Conservation (phyloP, 2,113 vertebrate genomes). For the Charina bottae region DNA sequence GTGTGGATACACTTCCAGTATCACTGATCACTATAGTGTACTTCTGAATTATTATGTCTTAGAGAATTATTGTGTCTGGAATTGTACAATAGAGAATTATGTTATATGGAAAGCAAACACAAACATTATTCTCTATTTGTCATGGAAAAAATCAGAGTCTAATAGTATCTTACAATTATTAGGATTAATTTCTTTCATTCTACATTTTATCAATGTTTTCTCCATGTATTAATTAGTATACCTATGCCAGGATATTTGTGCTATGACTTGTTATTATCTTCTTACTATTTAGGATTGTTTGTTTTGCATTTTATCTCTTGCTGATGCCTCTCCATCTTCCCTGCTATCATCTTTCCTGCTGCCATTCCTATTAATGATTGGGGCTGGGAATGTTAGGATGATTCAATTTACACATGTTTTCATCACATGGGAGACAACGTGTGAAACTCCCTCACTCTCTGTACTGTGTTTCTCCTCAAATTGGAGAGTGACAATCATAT, state of each 20-base stretch:
- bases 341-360: not conserved
- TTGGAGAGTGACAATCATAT: not conserved
- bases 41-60: not conserved
- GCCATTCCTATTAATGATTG: not conserved
- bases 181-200: not conserved
- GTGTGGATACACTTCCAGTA: not conserved
- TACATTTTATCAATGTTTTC: not conserved
- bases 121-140: not conserved
- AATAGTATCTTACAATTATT: not conserved
- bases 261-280: not conserved
- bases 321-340: not conserved
- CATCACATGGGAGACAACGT: not conserved
- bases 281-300: not conserved
- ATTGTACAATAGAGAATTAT: not conserved
- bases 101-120: slow-evolving; percentile 17
- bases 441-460: not conserved
- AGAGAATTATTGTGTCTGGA: not conserved
- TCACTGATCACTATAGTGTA: not conserved
- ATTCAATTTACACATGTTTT: not conserved
- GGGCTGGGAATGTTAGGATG: not conserved
- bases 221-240: not conserved
- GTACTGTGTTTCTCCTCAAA: not conserved
- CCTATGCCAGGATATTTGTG: not conserved
- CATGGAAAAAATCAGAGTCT: not conserved
- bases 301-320: not conserved